phyloP scores from a whole-genome alignment of 2,113 vertebrate species.

The Parus major region DNA sequence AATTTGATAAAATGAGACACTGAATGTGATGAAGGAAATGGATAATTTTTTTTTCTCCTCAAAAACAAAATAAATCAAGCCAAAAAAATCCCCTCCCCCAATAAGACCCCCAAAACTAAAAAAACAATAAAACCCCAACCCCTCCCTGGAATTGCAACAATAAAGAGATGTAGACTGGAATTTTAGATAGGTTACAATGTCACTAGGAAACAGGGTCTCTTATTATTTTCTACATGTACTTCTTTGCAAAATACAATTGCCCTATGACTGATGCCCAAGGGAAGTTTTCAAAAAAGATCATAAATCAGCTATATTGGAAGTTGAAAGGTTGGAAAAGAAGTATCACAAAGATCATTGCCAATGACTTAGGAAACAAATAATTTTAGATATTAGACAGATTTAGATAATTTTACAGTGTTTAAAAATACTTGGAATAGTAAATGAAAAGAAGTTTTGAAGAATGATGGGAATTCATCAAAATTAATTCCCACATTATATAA shows the following conservation, averaged over 20 bases:
- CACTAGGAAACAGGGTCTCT: constrained; percentile 32
- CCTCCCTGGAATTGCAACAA: background rate
- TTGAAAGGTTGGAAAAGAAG: constrained; percentile 51
- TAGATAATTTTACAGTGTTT: background rate
- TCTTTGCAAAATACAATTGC: constrained; percentile 37
- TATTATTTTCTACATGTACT: constrained; percentile 45
- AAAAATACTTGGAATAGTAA: constrained; percentile 55
- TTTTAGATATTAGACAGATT: too few species aligned
- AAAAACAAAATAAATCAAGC: background rate
- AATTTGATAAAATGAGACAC: background rate
- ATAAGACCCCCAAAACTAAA: background rate
- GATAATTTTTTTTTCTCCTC: background rate
- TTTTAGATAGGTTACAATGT: background rate
- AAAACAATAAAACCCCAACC: background rate
- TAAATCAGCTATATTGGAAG: constrained; percentile 51
- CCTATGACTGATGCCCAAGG: background rate
- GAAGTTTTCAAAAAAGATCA: constrained; percentile 13
- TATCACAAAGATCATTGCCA: constrained; percentile 19
- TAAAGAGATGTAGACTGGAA: background rate
- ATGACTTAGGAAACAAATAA: constrained; percentile 29
- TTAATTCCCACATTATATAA: constrained; percentile 28
- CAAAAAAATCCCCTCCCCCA: accelerated
- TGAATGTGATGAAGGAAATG: background rate
- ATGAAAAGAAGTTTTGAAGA: constrained; percentile 62
- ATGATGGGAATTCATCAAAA: constrained; percentile 55